These are phyloP conservation scores for Asarcornis scutulata DNA, from an alignment of 2,113 vertebrate genomes.

Conservation along the genomic window DNA sequence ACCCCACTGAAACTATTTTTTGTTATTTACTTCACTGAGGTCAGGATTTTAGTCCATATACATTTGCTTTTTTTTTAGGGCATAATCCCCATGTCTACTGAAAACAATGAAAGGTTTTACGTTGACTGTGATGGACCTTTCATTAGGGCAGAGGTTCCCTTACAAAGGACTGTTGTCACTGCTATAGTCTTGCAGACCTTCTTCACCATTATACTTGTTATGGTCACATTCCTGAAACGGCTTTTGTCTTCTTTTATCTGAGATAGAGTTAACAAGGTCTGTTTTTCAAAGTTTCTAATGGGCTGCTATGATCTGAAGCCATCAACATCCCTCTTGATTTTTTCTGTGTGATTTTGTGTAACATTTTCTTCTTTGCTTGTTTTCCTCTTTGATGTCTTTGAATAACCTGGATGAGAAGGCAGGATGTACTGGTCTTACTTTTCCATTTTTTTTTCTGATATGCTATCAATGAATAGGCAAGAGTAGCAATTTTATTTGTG, in stretches of 20 bases:
- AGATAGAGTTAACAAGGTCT: background rate
- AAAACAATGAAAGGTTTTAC: constrained; percentile 19
- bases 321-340: constrained; percentile 11
- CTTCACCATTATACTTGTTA: constrained; percentile 28
- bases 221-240: constrained; percentile 16
- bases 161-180: constrained; percentile 8
- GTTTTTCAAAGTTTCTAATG: constrained; percentile 44
- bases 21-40: background rate
- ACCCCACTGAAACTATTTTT: background rate
- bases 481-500: background rate
- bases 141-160: background rate
- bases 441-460: background rate
- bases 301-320: constrained; percentile 19
- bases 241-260: constrained; percentile 45
- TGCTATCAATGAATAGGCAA: background rate
- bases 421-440: background rate
- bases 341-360: constrained; percentile 6
- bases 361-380: constrained; percentile 1
- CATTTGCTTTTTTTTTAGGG: background rate
- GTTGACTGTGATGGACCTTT: constrained; percentile 7
- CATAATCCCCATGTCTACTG: background rate
- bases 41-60: constrained; percentile 10
- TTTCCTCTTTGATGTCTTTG: constrained; percentile 29
- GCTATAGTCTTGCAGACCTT: background rate
- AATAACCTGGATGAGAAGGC: constrained; percentile 14